Percentiles rank a stretch among this genome's conserved stretches.
Conservation (phyloP, 2,113 vertebrate species). For the Dendropsophus ebraccatus region DNA sequence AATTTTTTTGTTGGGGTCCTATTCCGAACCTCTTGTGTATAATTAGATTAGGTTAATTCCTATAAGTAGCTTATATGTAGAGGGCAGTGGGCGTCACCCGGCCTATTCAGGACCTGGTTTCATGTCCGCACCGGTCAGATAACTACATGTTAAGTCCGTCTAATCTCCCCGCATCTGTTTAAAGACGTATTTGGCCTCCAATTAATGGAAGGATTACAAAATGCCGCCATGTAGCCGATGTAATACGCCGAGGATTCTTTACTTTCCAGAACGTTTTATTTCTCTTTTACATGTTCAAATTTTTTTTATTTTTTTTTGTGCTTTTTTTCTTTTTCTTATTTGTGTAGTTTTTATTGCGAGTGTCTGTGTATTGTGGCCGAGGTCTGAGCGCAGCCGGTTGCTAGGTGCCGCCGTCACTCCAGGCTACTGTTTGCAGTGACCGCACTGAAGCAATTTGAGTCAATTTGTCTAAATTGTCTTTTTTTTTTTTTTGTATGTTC, state of each 20-base stretch:
- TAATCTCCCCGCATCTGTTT: conserved; percentile 76
- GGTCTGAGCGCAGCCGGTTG: conserved; percentile 64
- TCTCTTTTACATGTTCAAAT: background rate
- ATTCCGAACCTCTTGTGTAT: conserved; percentile 67
- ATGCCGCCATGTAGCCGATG: background rate
- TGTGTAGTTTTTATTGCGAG: no score
- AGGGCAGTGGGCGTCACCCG: conserved; percentile 76
- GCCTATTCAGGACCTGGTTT: conserved; percentile 71
- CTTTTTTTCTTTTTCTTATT: background rate
- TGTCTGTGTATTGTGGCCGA: background rate
- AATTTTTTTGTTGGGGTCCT: background rate
- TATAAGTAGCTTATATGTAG: conserved; percentile 82
- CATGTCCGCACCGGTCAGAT: conserved; percentile 70
- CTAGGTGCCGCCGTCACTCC: conserved; percentile 72
- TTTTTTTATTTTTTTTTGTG: background rate
- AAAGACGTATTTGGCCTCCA: conserved; percentile 81
- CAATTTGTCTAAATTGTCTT: conserved; percentile 81
- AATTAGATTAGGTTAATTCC: conserved; percentile 90
- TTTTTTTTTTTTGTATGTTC: background rate
- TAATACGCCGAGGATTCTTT: background rate
- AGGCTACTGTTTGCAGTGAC: conserved; percentile 65
- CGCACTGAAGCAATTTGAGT: conserved; percentile 83
- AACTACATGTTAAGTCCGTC: conserved; percentile 77
- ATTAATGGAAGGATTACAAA: conserved; percentile 67
- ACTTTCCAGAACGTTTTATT: background rate